Evolutionary conservation across 2,797 vertebrate genomes (phyloP), one percentile per base, ranked within the genome.

Genomic region (Silurus lanzhouensis): DNA sequence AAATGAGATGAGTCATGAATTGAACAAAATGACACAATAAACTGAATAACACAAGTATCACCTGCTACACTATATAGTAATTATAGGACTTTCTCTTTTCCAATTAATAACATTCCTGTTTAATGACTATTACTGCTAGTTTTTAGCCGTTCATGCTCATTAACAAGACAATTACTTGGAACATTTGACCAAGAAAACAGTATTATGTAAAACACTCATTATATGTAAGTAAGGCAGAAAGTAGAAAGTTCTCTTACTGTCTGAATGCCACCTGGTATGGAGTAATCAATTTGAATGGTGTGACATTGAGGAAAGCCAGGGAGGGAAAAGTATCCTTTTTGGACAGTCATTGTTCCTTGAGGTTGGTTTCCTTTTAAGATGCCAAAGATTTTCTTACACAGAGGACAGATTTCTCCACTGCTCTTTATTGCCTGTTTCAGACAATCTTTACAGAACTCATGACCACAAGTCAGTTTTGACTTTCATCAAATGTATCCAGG

Each of bases 341-440:
- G 0, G 0, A 0, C 3, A 0, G 0, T 1, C 93, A 96, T 94
- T 0, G 0, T 0, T 86, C 95, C 95, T 0, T 63, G 0, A 0
- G 95, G 95, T 90, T 95, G 95, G 85, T 92, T 3, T 83, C 95
- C 95, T 0, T 82, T 0, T 0, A 95, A n/a, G 27, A 2, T 55
- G 0, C 94, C 95, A 90, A 90, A 95, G 10, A 95, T 81, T 1
- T 89, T 12, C 89, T 89, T 95, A 85, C 95, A 96, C 12, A 95
- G 0, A 2, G 94, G 94, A 89, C 95, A 96, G 6, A 63, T 85
- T 25, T 90, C 22, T 2, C 94, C 94, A 14, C 46, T 0, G 6
- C 0, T 27, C 0, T 64, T 0, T 31, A 8, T 0, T 9, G 91
- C 10, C 0, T 0, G 0, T 0, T 0, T 0, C 31, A 95, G 83